These are phyloP conservation scores for Channa striata DNA, from an alignment of 2,797 vertebrate species.

Conservation along the genomic window DNA sequence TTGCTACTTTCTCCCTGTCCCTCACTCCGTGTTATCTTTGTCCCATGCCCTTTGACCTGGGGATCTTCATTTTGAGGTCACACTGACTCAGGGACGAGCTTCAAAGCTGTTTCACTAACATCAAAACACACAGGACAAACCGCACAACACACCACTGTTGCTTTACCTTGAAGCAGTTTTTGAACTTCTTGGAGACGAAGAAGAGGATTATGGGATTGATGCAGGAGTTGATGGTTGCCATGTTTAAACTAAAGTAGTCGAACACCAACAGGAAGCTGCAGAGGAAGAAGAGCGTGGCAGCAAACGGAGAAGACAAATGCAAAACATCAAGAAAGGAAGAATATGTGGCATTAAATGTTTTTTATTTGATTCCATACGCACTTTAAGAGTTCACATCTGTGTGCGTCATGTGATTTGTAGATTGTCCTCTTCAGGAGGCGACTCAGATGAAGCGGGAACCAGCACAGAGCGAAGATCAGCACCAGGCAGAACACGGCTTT, in stretches of 20 bases:
- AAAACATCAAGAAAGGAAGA: slow-evolving; percentile 74
- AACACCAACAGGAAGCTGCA: slow-evolving; percentile 91
- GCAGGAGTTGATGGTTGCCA: slow-evolving; percentile 96
- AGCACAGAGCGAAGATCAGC: slow-evolving; percentile 95
- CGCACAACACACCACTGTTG: neutral
- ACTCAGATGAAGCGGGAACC: slow-evolving; percentile 95
- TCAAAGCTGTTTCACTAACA: neutral
- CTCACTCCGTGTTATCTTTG: neutral
- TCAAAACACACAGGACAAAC: neutral
- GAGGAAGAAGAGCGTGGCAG: slow-evolving; percentile 4
- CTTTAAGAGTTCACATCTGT: slow-evolving; percentile 91
- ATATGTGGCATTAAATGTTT: neutral
- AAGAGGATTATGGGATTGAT: slow-evolving; percentile 97
- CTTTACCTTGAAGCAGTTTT: slow-evolving; percentile 95
- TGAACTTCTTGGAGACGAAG: slow-evolving; percentile 97
- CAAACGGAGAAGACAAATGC: no score
- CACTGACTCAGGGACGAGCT: neutral
- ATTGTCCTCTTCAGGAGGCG: slow-evolving; percentile 91
- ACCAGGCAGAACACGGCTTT: slow-evolving; percentile 96
- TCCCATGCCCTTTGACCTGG: slow-evolving; percentile 50
- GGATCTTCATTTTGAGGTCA: slow-evolving; percentile 35
- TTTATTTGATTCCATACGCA: slow-evolving; percentile 39
- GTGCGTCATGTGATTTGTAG: slow-evolving; percentile 84
- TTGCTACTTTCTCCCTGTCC: neutral
- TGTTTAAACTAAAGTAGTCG: slow-evolving; percentile 93